Percentiles rank a stretch among this genome's conserved stretches.
phyloP scores from a whole-genome alignment of 1,140 invertebrate genomes.

The Harpegnathos saltator region DNA sequence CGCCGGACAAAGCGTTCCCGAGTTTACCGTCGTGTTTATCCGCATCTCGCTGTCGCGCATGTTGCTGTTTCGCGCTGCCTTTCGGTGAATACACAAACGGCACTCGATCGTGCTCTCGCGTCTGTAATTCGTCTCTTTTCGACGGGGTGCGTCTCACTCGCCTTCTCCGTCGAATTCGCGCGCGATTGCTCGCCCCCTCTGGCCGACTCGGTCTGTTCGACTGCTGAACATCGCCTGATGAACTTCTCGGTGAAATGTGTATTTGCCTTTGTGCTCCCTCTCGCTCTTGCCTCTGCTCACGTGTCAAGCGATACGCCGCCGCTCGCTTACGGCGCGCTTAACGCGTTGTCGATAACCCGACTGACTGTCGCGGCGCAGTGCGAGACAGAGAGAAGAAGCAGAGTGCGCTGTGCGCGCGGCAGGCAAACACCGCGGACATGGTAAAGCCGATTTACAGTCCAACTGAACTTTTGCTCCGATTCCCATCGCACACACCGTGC shows the following conservation, averaged over 20 bases:
- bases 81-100: constrained; percentile 37
- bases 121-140: constrained; percentile 42
- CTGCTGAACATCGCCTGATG: neutral
- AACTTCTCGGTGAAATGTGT: too few relatives aligned
- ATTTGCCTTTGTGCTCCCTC: neutral
- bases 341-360: neutral
- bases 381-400: neutral
- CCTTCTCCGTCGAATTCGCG: constrained; percentile 24
- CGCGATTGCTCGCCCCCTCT: neutral
- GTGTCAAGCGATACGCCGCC: too few relatives aligned
- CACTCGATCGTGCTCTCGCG: constrained; percentile 41
- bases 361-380: neutral
- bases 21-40: constrained; percentile 69
- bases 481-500: too few relatives aligned
- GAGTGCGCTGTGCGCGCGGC: too few relatives aligned
- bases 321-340: neutral
- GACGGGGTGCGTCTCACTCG: constrained; percentile 1
- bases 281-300: neutral
- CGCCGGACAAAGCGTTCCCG: constrained; percentile 70
- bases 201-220: constrained; percentile 14
- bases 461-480: too few relatives aligned
- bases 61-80: constrained; percentile 37
- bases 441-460: too few relatives aligned
- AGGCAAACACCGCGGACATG: too few relatives aligned
- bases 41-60: constrained; percentile 46